phyloP scores from a whole-genome alignment of 2,888 invertebrate genomes.

The Entomobrya proxima region DNA sequence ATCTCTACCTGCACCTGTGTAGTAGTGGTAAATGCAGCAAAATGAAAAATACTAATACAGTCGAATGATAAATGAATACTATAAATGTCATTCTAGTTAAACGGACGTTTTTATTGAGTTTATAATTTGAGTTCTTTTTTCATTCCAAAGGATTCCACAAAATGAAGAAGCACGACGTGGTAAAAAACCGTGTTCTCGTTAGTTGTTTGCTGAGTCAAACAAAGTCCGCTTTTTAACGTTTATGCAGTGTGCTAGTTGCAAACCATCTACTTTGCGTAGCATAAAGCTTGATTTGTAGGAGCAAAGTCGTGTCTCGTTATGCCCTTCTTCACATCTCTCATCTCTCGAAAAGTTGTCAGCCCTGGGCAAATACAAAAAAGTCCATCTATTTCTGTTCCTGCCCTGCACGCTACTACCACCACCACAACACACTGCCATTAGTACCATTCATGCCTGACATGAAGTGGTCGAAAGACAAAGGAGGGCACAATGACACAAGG shows the following conservation, averaged over 20 bases:
- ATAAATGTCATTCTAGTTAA: too few species aligned
- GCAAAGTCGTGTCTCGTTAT: not conserved
- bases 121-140: too few species aligned
- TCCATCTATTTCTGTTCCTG: too few species aligned
- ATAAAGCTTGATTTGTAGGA: not conserved
- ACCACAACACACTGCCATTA: not conserved
- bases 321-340: not conserved
- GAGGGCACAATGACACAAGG: not conserved
- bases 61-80: too few species aligned
- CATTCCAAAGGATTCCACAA: too few species aligned
- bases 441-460: too few species aligned
- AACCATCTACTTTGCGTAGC: not conserved
- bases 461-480: not conserved
- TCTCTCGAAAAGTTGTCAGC: not conserved
- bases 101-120: too few species aligned
- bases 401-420: not conserved
- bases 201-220: not conserved
- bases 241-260: not conserved
- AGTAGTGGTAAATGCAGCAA: too few species aligned
- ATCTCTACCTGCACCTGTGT: too few species aligned
- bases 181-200: not conserved
- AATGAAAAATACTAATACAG: too few species aligned
- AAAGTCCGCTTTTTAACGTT: not conserved
- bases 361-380: not conserved
- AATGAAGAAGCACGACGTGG: not conserved